Base-by-base conservation (phyloP, 2,113 vertebrate species). In the Cebus imitator region DNA sequence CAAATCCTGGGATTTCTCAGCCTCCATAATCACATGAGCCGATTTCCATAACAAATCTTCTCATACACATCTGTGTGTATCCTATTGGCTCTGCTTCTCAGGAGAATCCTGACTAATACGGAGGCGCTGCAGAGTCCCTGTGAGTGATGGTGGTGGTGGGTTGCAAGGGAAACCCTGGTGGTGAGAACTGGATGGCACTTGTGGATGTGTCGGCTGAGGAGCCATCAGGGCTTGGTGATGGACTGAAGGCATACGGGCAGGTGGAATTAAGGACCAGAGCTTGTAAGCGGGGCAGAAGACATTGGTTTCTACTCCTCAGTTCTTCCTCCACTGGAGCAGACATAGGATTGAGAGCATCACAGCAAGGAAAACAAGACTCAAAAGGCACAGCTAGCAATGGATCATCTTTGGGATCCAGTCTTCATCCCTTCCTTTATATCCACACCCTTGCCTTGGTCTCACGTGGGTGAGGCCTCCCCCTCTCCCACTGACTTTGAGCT, bases 171-270 rank as follows among this genome's bases (percentile, higher is more conserved):
- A 35, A 37, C 8, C 37, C 3, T 27, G 23, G 3, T 0, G 23
- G 20, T 0, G 16, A 68, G 2, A 17, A 12, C 6, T 0, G 2
- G 78, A 5, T 2, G 2, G 50, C 10, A 20, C n/a, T 37, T 0
- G 0, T 4, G 8, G 18, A 18, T 0, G 1, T 11, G 10, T 2
- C 1, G 48, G 20, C 17, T 12, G 17, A 45, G 89, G 72, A 40
- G 6, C 17, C 35, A 0, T 45, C 55, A 16, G 11, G 1, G 0
- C 40, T n/a, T 1, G 3, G 25, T 20, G 18, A 6, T 52, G 78
- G 48, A 30, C 1, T 43, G 48, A 8, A 7, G 10, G 12, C 2
- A 12, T 0, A 9, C 2, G 23, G 13, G 40, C 12, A 45, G 40
- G 73, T 76, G 57, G n/a, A 13, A 3, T 17, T 12, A 12, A n/a